Evolutionary conservation across 2,113 vertebrate species (phyloP).

Genomic region (Calyptommatus sinebrachiatus): DNA sequence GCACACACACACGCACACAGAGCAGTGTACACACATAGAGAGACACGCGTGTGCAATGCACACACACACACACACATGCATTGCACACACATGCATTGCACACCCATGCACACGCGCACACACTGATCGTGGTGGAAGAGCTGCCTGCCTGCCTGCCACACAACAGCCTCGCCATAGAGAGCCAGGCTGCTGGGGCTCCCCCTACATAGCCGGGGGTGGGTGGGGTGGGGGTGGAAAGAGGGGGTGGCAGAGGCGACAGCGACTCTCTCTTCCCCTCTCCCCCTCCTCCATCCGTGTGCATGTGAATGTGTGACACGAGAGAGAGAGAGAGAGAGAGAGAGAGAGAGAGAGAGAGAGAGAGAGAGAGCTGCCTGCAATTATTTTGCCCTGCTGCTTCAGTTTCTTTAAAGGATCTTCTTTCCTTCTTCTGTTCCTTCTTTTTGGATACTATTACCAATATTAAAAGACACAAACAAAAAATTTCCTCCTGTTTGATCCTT

Average conservation of each 20-base stretch:
- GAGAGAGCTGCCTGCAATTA: conserved; percentile 16
- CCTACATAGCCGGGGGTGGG: conserved; percentile 58
- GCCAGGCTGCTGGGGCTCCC: conserved; percentile 46
- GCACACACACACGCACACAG: too few species aligned
- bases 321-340: conserved; percentile 3
- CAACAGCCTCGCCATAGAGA: conserved; percentile 62
- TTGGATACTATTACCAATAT: background rate
- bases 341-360: background rate
- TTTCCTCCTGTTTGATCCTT: background rate
- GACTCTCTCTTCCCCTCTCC: background rate
- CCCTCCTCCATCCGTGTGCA: too few species aligned
- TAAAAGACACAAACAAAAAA: background rate
- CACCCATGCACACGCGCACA: conserved; percentile 38
- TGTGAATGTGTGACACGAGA: background rate
- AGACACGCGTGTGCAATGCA: too few species aligned
- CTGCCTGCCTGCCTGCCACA: conserved; percentile 52
- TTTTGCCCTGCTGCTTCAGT: conserved; percentile 50
- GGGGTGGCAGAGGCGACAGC: background rate
- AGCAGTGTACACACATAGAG: too few species aligned
- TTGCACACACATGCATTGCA: too few species aligned
- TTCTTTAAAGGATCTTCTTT: conserved; percentile 53
- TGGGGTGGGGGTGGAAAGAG: background rate
- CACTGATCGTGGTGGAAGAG: conserved; percentile 73
- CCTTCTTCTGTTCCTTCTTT: conserved; percentile 35
- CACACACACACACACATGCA: too few species aligned